A percentile compares a stretch with the other conserved stretches of the same genome.
These are phyloP conservation scores for Heliothis subflexa DNA, from an alignment of 1,140 invertebrate genomes.

Conservation along the genomic window DNA sequence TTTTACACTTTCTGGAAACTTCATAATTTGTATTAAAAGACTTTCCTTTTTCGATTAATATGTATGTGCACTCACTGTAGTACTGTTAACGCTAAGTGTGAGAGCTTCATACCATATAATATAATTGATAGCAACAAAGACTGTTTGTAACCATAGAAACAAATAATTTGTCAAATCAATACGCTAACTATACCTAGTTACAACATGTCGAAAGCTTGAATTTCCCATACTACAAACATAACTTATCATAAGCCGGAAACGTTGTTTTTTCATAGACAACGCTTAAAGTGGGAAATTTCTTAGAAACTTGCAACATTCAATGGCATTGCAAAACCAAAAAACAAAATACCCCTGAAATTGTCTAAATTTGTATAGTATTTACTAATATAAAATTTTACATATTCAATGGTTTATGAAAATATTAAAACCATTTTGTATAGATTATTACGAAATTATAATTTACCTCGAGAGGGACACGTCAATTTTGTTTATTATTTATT, in stretches of 20 bases:
- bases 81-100: background rate
- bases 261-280: conserved; percentile 19
- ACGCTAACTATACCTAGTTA: background rate
- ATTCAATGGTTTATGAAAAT: background rate
- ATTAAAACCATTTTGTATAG: no score
- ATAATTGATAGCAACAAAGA: background rate
- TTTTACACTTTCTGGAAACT: conserved; percentile 69
- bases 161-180: background rate
- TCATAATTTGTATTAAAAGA: conserved; percentile 57
- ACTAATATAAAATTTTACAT: background rate
- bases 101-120: background rate
- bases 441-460: background rate
- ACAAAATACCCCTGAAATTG: no score
- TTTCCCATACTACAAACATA: background rate
- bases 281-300: background rate
- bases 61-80: background rate
- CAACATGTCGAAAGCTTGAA: no score
- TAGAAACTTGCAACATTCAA: background rate
- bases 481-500: background rate
- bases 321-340: no score
- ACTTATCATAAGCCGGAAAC: background rate
- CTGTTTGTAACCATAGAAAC: conserved; percentile 18
- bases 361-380: no score
- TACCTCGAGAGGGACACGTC: background rate
- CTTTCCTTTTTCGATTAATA: no score